These are phyloP conservation scores for Lepidurus apus DNA, from an alignment of 1,140 invertebrate species.

Conservation along the genomic window DNA sequence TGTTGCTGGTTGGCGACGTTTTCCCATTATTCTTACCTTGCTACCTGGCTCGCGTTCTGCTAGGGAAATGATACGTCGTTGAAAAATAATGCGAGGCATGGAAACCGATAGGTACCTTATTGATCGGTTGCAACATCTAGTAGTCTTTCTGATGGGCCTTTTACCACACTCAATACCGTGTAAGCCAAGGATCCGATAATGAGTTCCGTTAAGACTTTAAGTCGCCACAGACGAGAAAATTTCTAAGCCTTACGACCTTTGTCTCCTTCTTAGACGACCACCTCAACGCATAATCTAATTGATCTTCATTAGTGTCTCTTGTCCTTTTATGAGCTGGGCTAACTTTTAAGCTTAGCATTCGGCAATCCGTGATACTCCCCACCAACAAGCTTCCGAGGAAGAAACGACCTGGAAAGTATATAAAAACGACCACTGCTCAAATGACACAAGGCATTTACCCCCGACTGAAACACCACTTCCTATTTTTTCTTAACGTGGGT, in stretches of 20 bases:
- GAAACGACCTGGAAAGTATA: conserved; percentile 4
- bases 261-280: neutral
- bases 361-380: neutral
- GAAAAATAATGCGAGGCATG: too few species aligned
- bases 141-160: neutral
- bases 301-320: neutral
- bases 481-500: neutral
- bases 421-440: conserved; percentile 10
- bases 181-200: neutral
- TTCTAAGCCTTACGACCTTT: neutral
- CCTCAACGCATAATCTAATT: neutral
- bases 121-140: neutral
- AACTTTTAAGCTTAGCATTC: neutral
- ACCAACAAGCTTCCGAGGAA: neutral
- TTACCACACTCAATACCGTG: neutral
- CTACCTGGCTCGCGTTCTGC: too few species aligned
- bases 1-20: too few species aligned
- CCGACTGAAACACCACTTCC: neutral
- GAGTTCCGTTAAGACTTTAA: neutral
- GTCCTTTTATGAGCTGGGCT: neutral
- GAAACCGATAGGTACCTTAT: neutral
- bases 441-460: neutral
- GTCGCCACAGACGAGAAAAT: neutral
- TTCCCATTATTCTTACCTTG: too few species aligned
- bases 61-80: too few species aligned